Base-by-base conservation (phyloP, 1,140 invertebrate genomes). In the Tribolium castaneum region DNA sequence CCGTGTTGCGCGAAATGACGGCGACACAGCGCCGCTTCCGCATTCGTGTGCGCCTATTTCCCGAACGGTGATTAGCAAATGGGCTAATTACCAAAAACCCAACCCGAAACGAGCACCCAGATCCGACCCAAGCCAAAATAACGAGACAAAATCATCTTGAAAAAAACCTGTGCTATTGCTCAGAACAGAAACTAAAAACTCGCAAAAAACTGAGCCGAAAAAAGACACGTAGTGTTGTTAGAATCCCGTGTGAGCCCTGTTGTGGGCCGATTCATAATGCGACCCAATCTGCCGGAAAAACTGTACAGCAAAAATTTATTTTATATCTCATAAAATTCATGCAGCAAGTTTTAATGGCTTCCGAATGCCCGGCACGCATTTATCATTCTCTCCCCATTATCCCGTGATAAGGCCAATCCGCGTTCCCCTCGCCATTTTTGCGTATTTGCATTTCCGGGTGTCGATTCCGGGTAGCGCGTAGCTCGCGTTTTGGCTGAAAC, bases 381-480 rank as follows among this genome's bases (percentile, higher is more conserved):
- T 45, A 9, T 45, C 39, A 45, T 45, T 3, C 25, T 30, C 25
- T 30, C 6, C 25, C 25, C 25, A 30, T 30, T 30, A 59, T 22
- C 13, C 59, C 59, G 22, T 25, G 12, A 30, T 30, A 66, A 35
- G 59, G 10, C 59, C n/a, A n/a, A 66, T 66, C 34, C 59, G 12
- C 22, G 12, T 5, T 66, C 12, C 59, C 14, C 22, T 25, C 22
- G 10, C 6, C 6, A 30, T 16, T 35, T 45, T 45, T 45, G 39
- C 35, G 35, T 25, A 35, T 25, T 51, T 45, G 25, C 14, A 52
- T 50, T 52, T 56, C 45, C 59, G 56, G 49, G 19, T 71, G 22
- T n/a, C 54, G 52, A 19, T 76, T 66, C 16, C 39, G 74, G 25
- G 52, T 34, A 30, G 25, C 9, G 66, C 76, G 56, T 78, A 78